Base-by-base conservation (phyloP, 1,140 invertebrate genomes). In the Lordiphosa mommai region DNA sequence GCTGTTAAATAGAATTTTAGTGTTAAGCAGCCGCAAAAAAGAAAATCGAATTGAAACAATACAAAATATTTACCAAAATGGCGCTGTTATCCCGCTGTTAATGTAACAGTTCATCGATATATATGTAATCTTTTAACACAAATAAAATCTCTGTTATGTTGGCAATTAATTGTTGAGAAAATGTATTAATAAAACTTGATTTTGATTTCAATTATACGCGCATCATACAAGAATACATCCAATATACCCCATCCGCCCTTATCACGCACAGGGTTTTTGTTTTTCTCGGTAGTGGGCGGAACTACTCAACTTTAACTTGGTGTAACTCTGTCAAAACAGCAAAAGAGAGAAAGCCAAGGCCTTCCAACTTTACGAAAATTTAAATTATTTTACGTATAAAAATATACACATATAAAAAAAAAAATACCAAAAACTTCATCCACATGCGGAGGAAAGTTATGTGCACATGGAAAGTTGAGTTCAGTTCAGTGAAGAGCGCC, bases 281-380 rank as follows among this genome's bases (percentile, higher is more conserved):
- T 40, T 10, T 17, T 32, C 14, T 38, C 5, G 47, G 50, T 46
- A 48, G 23, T 29, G 37, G 55, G 32, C 34, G 27, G 57, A 61
- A 70, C 66, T 67, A 63, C 67, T 68, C 53, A 71, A 58, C 79
- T 84, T 84, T 56, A 77, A 77, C 64, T 77, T 77, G 72, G 53
- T 55, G 53, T 55, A 66, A 61, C 52, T 61, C 77, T 84, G 60
- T 77, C 68, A 77, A 85, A 72, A 84, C 72, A 77, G 43, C 36
- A 46, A 41, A 38, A 47, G n/a, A 30, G 43, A 47, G n/a, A 27
- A 12, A 13, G 46, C 14, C 44, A 16, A 20, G 33, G 36, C 12
- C 30, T 16, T 20, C 16, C 14, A 41, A 55, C 29, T 50, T 47
- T 47, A 38, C 20, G 30, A 37, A 69, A 68, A 72, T 72, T 56